A percentile compares a stretch with the other conserved stretches of the same genome.
phyloP scores from a whole-genome alignment of 2,888 invertebrate species.

The Ormyrus labotus region DNA sequence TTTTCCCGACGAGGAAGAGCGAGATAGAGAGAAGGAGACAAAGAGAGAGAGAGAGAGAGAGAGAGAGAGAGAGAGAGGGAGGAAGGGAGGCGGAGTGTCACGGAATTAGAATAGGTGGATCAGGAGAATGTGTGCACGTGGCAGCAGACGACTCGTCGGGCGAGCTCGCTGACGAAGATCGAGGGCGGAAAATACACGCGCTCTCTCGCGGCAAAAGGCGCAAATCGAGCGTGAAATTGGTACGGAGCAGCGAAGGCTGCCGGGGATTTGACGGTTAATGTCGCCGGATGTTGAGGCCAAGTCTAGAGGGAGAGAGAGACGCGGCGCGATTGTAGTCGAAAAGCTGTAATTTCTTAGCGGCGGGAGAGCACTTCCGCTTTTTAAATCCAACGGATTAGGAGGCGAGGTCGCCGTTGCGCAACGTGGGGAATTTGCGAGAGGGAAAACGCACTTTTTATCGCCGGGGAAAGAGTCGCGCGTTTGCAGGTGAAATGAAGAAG shows the following conservation, averaged over 20 bases:
- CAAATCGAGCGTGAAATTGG: conserved; percentile 56
- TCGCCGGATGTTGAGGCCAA: conserved; percentile 31
- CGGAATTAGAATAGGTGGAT: conserved; percentile 40
- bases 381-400: too few relatives aligned
- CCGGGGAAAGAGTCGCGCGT: too few relatives aligned
- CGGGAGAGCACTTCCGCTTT: too few relatives aligned
- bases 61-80: not conserved
- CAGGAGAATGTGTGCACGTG: conserved; percentile 19
- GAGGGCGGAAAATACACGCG: conserved; percentile 6
- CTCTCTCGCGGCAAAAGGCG: conserved; percentile 24
- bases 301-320: not conserved
- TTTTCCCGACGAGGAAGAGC: not conserved
- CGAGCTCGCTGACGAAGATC: conserved; percentile 19
- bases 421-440: too few relatives aligned
- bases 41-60: not conserved
- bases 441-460: too few relatives aligned
- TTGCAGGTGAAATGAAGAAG: too few relatives aligned
- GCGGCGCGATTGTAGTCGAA: not conserved
- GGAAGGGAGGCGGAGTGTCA: not conserved
- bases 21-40: not conserved
- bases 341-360: not conserved
- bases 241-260: conserved; percentile 24
- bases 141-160: not conserved
- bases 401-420: too few relatives aligned
- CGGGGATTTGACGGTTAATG: conserved; percentile 48